These are phyloP conservation scores for Griposia aprilina DNA, from an alignment of 2,888 invertebrate species.

Conservation along the genomic window DNA sequence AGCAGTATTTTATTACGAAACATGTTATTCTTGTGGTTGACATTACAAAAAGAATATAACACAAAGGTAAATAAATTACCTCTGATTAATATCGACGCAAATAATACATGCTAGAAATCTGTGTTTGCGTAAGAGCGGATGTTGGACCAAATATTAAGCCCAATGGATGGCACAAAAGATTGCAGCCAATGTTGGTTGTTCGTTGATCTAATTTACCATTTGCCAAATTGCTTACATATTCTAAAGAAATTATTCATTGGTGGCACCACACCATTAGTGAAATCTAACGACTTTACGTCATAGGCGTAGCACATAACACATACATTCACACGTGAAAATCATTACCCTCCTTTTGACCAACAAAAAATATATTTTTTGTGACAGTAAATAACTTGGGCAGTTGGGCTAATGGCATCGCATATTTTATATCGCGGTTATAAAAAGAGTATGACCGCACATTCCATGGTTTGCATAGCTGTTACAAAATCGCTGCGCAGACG, in stretches of 20 bases:
- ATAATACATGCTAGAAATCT: slow-evolving; percentile 41
- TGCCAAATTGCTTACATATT: slow-evolving; percentile 10
- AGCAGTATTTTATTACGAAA: slow-evolving; percentile 51
- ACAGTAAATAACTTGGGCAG: slow-evolving; percentile 34
- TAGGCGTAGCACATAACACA: slow-evolving; percentile 42
- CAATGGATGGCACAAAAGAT: not conserved
- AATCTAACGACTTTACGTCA: slow-evolving; percentile 50
- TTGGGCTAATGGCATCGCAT: slow-evolving; percentile 55
- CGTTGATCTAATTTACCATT: slow-evolving; percentile 8
- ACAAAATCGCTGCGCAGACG: slow-evolving; percentile 60
- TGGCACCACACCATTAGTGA: slow-evolving; percentile 25
- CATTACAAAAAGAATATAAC: slow-evolving; percentile 46
- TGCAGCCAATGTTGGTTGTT: not conserved
- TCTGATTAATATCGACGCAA: slow-evolving; percentile 56
- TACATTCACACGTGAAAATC: slow-evolving; percentile 32
- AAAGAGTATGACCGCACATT: slow-evolving; percentile 62
- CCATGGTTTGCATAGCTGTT: slow-evolving; percentile 66
- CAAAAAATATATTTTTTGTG: slow-evolving; percentile 37
- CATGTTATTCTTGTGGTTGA: slow-evolving; percentile 56
- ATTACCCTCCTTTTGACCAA: slow-evolving; percentile 60
- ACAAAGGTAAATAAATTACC: slow-evolving; percentile 62
- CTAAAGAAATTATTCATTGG: slow-evolving; percentile 32
- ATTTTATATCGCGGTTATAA: slow-evolving; percentile 56
- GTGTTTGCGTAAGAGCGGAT: slow-evolving; percentile 54
- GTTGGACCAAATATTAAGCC: slow-evolving; percentile 41